Conservation (phyloP, 2,888 invertebrate genomes). For the Ophioninae sp. region DNA sequence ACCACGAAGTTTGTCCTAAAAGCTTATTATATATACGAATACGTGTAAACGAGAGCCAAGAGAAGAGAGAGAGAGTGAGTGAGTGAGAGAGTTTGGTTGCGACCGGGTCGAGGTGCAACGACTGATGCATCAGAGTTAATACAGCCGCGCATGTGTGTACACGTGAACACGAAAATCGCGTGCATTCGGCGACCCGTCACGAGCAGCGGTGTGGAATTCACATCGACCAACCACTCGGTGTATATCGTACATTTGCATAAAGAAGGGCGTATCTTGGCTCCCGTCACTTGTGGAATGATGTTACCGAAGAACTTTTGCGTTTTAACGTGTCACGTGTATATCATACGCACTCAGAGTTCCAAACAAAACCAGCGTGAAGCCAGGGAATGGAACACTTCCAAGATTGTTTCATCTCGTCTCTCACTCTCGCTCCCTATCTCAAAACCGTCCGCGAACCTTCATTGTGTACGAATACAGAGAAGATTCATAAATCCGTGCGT, state of each 20-base stretch:
- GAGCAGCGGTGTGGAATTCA: constrained; percentile 35
- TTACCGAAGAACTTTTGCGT: neutral
- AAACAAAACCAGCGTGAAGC: constrained; percentile 24
- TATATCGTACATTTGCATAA: neutral
- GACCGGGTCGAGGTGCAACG: constrained; percentile 27
- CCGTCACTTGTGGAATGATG: constrained; percentile 2
- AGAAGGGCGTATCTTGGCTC: constrained; percentile 17
- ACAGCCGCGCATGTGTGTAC: neutral
- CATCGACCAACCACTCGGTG: constrained; percentile 14
- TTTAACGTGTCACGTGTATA: constrained; percentile 7
- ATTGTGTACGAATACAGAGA: neutral
- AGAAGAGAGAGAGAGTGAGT: neutral
- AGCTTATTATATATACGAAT: constrained; percentile 20
- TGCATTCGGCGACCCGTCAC: constrained; percentile 31
- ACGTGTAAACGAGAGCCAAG: neutral
- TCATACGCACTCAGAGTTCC: constrained; percentile 12
- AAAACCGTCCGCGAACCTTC: constrained; percentile 14
- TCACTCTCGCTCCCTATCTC: neutral
- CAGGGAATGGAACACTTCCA: constrained; percentile 21
- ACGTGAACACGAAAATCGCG: constrained; percentile 45
- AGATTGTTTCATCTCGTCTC: constrained; percentile 9
- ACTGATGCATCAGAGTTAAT: constrained; percentile 34
- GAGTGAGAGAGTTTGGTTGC: constrained; percentile 1
- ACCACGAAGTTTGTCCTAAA: constrained; percentile 31
- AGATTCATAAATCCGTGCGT: neutral